A percentile compares a stretch with the other conserved stretches of the same genome.
These are phyloP conservation scores for Sebastes wilsoni DNA, from an alignment of 2,797 vertebrate genomes.

Conservation along the genomic window DNA sequence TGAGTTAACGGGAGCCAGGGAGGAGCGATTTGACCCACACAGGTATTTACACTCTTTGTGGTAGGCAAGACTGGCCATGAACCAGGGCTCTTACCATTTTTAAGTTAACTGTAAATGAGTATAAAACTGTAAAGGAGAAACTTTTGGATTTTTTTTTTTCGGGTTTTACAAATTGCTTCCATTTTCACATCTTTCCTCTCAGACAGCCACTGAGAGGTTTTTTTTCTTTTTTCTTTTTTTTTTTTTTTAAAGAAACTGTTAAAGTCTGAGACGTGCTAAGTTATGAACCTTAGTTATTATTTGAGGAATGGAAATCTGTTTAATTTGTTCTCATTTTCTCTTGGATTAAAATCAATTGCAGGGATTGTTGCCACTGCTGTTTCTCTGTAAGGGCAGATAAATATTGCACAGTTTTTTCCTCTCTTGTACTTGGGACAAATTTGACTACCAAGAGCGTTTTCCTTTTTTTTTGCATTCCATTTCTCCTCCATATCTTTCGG, in stretches of 20 bases:
- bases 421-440: slow-evolving; percentile 71
- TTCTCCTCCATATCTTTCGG: slow-evolving; percentile 71
- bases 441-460: slow-evolving; percentile 66
- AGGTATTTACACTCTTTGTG: slow-evolving; percentile 71
- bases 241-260: slow-evolving; percentile 32
- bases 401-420: slow-evolving; percentile 88
- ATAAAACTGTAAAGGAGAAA: slow-evolving; percentile 81
- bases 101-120: slow-evolving; percentile 83
- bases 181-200: slow-evolving; percentile 66
- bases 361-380: slow-evolving; percentile 91
- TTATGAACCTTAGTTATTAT: slow-evolving; percentile 64
- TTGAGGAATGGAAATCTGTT: slow-evolving; percentile 71
- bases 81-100: slow-evolving; percentile 76
- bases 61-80: slow-evolving; percentile 66
- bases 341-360: slow-evolving; percentile 86
- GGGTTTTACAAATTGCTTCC: slow-evolving; percentile 75
- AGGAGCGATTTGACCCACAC: slow-evolving; percentile 69
- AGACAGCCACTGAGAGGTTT: slow-evolving; percentile 41
- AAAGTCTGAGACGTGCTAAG: slow-evolving; percentile 59
- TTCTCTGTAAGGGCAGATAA: slow-evolving; percentile 87
- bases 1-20: slow-evolving; percentile 54
- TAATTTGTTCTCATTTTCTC: slow-evolving; percentile 75
- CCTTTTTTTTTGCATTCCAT: slow-evolving; percentile 69
- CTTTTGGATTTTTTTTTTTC: slow-evolving; percentile 51
- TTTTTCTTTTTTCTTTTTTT: background rate